Base-by-base conservation (phyloP, 2,113 vertebrate genomes). In the Gila orcuttii region DNA sequence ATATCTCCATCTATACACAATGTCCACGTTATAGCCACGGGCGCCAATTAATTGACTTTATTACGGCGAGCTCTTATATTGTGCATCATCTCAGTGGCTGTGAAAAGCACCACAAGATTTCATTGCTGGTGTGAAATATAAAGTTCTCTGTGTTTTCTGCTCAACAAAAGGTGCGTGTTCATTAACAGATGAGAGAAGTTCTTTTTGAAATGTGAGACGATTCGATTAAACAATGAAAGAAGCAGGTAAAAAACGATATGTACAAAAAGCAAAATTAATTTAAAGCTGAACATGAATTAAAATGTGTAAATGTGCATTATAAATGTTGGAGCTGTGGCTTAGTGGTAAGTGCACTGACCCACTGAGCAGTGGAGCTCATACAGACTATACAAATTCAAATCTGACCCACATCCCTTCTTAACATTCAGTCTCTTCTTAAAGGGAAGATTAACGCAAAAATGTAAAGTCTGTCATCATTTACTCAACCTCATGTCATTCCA, bases 1-100 rank as follows among this genome's bases (percentile, higher is more conserved):
- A 88, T 85, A 89, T 87, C 86, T 85, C 86, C 83, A 85, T 83
- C 86, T 81, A 79, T 64, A 83, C 79, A 64, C 78, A 85, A 71
- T 74, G 83, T 83, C 79, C 64, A 83, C 74, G 60, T 74, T 87
- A 85, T 83, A 62, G 82, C 86, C 79, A 83, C 62, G 28, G 83
- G 64, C 88, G 33, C 42, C 74, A 78, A 80, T 85, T 89, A 89
- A 89, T 87, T 87, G 86, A 59, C 81, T 85, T 85, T 79, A 76
- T 59, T 79, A 85, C 13, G 47, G 8, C 62, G 28, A 31, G 47
- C 82, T 42, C 77, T 62, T 86, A 59, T 78, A 84, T n/a, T 19
- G 59, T 88, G 80, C 60, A 74, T 42, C 64, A 77, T 82, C 74
- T 85, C 23, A 5, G 52, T 66, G 66, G 75, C 25, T 52, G 23